Evolutionary conservation across 2,113 vertebrate species (phyloP), one percentile per base, ranked within the genome.

Genomic region (Corydoras maculifer): DNA sequence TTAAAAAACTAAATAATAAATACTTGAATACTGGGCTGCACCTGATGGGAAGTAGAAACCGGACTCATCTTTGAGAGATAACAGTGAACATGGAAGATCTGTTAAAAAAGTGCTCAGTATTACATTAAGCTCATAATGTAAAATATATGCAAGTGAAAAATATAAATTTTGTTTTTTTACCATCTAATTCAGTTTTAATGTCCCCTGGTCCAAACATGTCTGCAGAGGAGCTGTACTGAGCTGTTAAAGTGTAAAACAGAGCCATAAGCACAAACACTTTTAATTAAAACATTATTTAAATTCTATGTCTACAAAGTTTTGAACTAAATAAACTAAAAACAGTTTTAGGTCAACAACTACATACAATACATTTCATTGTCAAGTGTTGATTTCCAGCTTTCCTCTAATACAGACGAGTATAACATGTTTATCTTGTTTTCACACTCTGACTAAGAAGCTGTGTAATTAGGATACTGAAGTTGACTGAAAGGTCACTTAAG

Each of bases 171-270:
- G n/a, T 62, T 30, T 59, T 73, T 73, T 77, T 70, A 83, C 82
- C 80, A 49, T 83, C 80, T 51, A 92, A 86, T 75, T 94, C 92
- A 49, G 91, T 88, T 81, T 94, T 94, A 80, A 94, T 89, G 67
- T 93, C 92, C 69, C 89, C 87, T 12, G 90, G 69, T 78, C 84
- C 86, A 62, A 92, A 91, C 73, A 91, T 78, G 62, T 92, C 91
- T 32, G 85, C 55, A 51, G 68, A 88, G 73, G 68, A 87, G 77
- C 87, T 86, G 62, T 88, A 93, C 54, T 92, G 91, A 68, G 87
- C 92, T 94, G 79, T 63, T 70, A 12, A 55, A 13, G 11, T 11
- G 53, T 13, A 9, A 55, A 55, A 43, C 35, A 43, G 35, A 43
- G 7, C 35, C 35, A 43, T 43, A 2, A 43, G 35, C 4, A 43